Base-by-base conservation (phyloP, 1,140 invertebrate species). In the Pogonus chalceus region DNA sequence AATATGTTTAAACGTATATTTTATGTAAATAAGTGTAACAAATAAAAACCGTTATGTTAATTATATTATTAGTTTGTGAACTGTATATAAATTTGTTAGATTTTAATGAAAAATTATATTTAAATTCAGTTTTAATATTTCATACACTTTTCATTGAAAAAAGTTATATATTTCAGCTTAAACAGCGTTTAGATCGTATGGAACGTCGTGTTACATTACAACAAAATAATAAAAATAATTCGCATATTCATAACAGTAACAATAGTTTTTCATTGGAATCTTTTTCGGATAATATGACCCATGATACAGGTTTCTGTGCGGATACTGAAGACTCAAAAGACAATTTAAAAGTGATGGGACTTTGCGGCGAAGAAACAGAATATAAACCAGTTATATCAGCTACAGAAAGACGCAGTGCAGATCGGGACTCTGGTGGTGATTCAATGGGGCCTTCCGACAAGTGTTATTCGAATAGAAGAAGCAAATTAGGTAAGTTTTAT, bases 161-260 rank as follows among this genome's bases (percentile, higher is more conserved):
- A n/a, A n/a, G n/a, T n/a, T n/a, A n/a, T n/a, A n/a, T n/a, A 48
- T 76, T 74, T 20, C 60, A 79, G 78, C 71, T 79, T 43, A 77
- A 78, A 56, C 65, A 77, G 54, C 72, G 76, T 10, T 58, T 79
- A 59, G 75, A 73, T 55, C 75, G 75, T 58, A 73, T 79, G 70
- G 76, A 79, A 61, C 72, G 73, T 51, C 65, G 75, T 39, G 70
- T 74, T 18, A 73, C 66, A 54, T 60, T 74, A 20, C 72, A 75
- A 55, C 74, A 56, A 24, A 57, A 59, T 18, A 43, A 43, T 23
- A 60, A 62, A 46, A 46, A 47, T 23, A 56, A 55, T 52, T 35
- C 20, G n/a, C 37, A 52, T 20, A 49, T 47, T 31, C 24, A 55
- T 20, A 49, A 18, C 35, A 50, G 20, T 35, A 52, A 52, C 22